Evolutionary conservation across 2,888 invertebrate species (phyloP), one percentile per base, ranked within the genome.

Genomic region (Cheilosia scutellata): DNA sequence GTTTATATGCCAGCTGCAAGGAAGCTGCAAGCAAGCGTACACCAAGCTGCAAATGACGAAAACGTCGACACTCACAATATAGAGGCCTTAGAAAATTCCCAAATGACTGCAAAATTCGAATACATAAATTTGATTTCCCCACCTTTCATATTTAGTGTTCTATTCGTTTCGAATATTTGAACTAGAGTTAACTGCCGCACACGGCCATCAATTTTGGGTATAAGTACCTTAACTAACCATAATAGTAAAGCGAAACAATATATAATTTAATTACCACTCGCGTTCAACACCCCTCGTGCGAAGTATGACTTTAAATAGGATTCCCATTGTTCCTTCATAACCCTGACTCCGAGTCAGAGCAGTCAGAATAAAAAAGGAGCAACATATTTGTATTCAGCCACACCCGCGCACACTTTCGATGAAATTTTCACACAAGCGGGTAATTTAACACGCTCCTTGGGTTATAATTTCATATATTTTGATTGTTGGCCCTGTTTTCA

Each of bases 381-480:
- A 83, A 51, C 49, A 31, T 47, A 58, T 47, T 65, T 37, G 60
- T 66, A 72, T 62, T 42, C 63, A 16, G 66, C 76, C 86, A 86
- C 86, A 62, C 86, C 86, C 72, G 82, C 82, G 44, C 86, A 86
- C 82, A 58, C 76, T 62, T 72, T 66, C 44, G 16, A 42, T 4
- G 40, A 63, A 83, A 68, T 68, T 78, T 72, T 66, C 83, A 44
- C 49, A 55, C 83, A 78, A 79, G 58, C n/a, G 71, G 16, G 31
- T 72, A 80, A 80, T 72, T 82, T 77, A 76, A 31, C 75, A 84
- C 75, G 75, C 79, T 80, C 68, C 76, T 82, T 76, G 66, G 55
- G 55, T 66, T 42, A 62, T 86, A 80, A 86, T 76, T 82, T 82
- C 76, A 71, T 49, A 82, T 74, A 68, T 84, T 84, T 84, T 80